These are phyloP conservation scores for Platichthys flesus DNA, from an alignment of 2,113 vertebrate genomes.

Conservation along the genomic window DNA sequence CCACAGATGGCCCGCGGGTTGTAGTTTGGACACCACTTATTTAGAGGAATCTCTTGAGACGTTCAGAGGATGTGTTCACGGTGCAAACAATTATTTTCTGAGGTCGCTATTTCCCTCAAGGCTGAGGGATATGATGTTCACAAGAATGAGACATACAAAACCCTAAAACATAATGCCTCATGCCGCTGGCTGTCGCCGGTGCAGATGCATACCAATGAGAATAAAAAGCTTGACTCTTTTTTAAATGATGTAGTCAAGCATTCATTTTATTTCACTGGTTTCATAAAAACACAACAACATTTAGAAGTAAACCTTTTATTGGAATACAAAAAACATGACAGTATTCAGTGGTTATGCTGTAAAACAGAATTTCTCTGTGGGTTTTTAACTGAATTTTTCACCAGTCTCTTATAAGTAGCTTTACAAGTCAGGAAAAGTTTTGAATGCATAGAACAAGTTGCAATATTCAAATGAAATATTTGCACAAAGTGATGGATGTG, in stretches of 20 bases:
- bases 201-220: background rate
- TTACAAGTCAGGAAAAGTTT: background rate
- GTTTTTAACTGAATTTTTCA: background rate
- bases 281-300: background rate
- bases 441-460: background rate
- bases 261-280: background rate
- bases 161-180: too few relatives aligned
- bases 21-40: too few relatives aligned
- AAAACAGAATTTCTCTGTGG: background rate
- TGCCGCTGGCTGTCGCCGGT: too few relatives aligned
- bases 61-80: too few relatives aligned
- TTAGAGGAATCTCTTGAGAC: too few relatives aligned
- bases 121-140: too few relatives aligned
- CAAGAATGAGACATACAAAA: too few relatives aligned
- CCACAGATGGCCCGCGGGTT: too few relatives aligned
- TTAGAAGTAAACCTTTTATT: background rate
- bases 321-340: background rate
- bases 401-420: background rate
- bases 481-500: background rate
- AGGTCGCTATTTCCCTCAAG: too few relatives aligned
- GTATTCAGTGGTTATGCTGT: slow-evolving; percentile 13
- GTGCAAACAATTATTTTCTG: too few relatives aligned
- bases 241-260: background rate
- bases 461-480: background rate
- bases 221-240: background rate